Percentiles rank a stretch among this genome's conserved stretches.
phyloP scores from a whole-genome alignment of 2,797 vertebrate species.

The Zalophus californianus region DNA sequence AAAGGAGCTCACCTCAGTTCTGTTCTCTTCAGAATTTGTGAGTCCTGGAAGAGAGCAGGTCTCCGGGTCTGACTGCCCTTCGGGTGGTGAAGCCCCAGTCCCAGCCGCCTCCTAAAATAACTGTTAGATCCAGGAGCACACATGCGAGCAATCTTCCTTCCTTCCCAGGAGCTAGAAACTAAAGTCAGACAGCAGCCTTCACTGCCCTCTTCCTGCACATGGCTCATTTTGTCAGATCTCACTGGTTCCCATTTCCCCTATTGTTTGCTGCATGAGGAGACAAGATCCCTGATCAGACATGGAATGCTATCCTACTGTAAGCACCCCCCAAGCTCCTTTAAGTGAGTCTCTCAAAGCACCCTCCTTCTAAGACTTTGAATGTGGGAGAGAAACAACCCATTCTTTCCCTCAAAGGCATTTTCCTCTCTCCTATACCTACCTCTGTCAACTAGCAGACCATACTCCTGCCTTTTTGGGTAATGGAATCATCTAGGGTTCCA shows the following conservation, averaged over 20 bases:
- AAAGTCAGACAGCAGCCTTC: not conserved
- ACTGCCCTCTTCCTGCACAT: not conserved
- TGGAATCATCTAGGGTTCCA: not conserved
- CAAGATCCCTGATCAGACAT: not conserved
- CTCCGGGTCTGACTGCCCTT: rapidly evolving
- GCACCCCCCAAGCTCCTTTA: not conserved
- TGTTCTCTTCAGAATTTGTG: not conserved
- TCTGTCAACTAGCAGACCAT: not conserved
- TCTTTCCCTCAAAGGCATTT: not conserved
- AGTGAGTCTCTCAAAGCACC: not conserved
- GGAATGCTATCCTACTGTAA: not conserved
- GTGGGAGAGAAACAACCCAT: not conserved
- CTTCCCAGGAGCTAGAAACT: not conserved
- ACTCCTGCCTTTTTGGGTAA: not conserved
- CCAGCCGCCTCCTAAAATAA: not conserved
- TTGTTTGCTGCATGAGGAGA: not conserved
- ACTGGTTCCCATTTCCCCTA: not conserved
- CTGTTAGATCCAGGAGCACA: not conserved
- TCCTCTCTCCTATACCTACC: not conserved
- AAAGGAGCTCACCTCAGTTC: not conserved
- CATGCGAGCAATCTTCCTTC: not conserved
- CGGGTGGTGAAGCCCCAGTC: rapidly evolving
- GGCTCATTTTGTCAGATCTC: not conserved
- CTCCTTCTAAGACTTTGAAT: not conserved
- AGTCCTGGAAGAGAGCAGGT: not conserved